A percentile compares a stretch with the other conserved stretches of the same genome.
phyloP scores from a whole-genome alignment of 2,113 vertebrate genomes.

The Gasterosteus aculeatus region DNA sequence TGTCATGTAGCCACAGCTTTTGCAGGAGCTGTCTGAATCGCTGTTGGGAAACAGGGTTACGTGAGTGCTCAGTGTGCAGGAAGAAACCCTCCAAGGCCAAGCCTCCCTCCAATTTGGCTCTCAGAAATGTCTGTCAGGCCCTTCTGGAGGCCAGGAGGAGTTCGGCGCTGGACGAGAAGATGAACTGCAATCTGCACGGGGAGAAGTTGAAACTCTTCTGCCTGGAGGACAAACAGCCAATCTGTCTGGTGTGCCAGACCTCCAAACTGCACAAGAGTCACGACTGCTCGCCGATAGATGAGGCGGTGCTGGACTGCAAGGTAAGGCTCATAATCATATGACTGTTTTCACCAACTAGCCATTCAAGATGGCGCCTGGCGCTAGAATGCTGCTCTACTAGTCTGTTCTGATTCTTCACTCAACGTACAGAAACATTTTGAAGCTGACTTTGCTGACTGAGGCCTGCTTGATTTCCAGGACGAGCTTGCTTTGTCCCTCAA shows the following conservation, averaged over 20 bases:
- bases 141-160: constrained; percentile 56
- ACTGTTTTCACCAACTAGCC: neutral
- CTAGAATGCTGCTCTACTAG: constrained; percentile 59
- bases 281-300: constrained; percentile 69
- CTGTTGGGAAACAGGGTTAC: constrained; percentile 64
- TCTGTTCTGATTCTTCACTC: constrained; percentile 17
- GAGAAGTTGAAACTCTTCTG: constrained; percentile 81
- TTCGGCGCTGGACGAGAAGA: constrained; percentile 35
- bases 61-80: constrained; percentile 75
- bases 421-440: neutral
- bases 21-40: constrained; percentile 70
- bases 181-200: constrained; percentile 70
- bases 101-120: constrained; percentile 75
- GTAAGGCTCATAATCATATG: constrained; percentile 48
- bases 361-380: constrained; percentile 15
- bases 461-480: constrained; percentile 56
- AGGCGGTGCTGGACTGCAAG: constrained; percentile 77
- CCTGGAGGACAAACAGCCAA: constrained; percentile 73
- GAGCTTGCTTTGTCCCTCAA: constrained; percentile 68
- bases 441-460: constrained; percentile 1
- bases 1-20: constrained; percentile 79
- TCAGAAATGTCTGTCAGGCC: constrained; percentile 80
- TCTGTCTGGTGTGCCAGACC: constrained; percentile 78
- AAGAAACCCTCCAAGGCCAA: constrained; percentile 64
- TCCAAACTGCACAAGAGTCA: constrained; percentile 78